Conservation (phyloP, 1,140 invertebrate species). For the Pseudomyrmex sp. region DNA sequence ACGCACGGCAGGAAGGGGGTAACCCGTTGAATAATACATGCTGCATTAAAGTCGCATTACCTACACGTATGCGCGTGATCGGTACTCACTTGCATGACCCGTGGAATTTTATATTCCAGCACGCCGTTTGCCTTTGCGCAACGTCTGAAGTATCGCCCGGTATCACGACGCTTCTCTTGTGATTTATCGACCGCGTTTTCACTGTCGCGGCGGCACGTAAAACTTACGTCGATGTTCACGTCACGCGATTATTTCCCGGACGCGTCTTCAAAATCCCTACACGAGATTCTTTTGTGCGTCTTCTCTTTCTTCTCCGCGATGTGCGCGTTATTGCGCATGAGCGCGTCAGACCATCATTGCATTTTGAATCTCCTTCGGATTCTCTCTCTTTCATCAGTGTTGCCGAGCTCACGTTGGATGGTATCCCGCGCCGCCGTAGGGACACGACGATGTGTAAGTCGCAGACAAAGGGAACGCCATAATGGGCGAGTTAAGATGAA, state of each 20-base stretch:
- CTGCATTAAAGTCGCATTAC: conserved; percentile 71
- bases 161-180: background rate
- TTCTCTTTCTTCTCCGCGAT: background rate
- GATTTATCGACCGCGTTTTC: conserved; percentile 52
- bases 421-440: background rate
- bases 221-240: conserved; percentile 19
- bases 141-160: conserved; percentile 1
- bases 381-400: conserved; percentile 52
- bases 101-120: conserved; percentile 57
- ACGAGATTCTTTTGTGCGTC: background rate
- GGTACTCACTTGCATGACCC: conserved; percentile 39
- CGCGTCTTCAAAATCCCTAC: background rate
- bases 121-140: background rate
- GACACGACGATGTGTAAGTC: conserved; percentile 63
- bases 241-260: conserved; percentile 14
- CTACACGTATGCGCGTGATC: conserved; percentile 69
- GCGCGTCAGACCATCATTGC: background rate
- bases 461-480: conserved; percentile 70
- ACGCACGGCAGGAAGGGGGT: conserved; percentile 53
- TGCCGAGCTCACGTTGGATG: background rate
- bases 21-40: conserved; percentile 73
- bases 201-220: background rate
- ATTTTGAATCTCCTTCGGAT: conserved; percentile 38
- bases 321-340: background rate
- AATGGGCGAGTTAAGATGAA: conserved; percentile 75